Evolutionary conservation across 2,888 invertebrate species (phyloP).

Genomic region (Pogonocherus hispidulus): DNA sequence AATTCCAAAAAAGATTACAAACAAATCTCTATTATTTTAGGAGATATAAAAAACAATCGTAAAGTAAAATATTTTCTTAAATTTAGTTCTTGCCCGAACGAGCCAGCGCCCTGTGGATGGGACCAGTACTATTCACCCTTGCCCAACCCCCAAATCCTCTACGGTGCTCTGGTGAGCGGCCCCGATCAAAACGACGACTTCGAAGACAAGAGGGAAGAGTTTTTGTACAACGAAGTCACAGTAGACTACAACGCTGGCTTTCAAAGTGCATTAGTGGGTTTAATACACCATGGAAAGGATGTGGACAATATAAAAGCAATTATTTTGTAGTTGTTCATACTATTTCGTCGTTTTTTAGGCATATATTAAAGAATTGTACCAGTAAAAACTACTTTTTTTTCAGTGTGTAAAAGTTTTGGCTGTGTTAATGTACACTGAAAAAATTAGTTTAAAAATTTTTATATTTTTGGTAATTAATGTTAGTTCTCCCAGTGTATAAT

Average conservation of each 20-base stretch:
- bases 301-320: neutral
- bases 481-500: too few relatives aligned
- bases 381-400: too few relatives aligned
- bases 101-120: conserved; percentile 70
- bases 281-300: conserved; percentile 61
- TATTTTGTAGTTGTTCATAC: neutral
- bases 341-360: too few relatives aligned
- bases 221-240: conserved; percentile 72
- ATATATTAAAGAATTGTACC: too few relatives aligned
- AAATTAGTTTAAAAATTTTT: too few relatives aligned
- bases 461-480: too few relatives aligned
- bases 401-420: too few relatives aligned
- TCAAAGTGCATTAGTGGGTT: conserved; percentile 70
- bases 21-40: too few relatives aligned
- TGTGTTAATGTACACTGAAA: too few relatives aligned
- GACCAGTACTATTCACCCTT: conserved; percentile 65
- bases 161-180: conserved; percentile 73
- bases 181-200: conserved; percentile 72
- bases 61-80: too few relatives aligned
- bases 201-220: conserved; percentile 71
- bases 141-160: conserved; percentile 71
- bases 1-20: too few relatives aligned
- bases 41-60: too few relatives aligned
- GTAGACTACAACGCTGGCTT: conserved; percentile 73
- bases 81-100: conserved; percentile 72